Evolutionary conservation across 2,113 vertebrate species (phyloP), one percentile per base, ranked within the genome.

Genomic region (Entosphenus tridentatus): DNA sequence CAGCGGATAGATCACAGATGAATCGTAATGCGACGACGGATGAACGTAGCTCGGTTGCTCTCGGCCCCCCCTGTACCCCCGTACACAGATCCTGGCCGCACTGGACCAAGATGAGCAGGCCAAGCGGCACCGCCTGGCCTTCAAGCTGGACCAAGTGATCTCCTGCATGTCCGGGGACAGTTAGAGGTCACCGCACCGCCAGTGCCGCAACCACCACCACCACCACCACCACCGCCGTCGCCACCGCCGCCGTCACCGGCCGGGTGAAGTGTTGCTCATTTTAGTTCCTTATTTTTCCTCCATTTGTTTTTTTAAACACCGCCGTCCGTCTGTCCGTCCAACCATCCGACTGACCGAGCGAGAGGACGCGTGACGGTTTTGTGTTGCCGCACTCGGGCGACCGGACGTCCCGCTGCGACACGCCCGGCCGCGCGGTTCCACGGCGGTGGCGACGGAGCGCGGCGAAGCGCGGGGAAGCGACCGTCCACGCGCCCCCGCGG

Each of bases 121-220:
- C 0, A 83, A 83, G 72, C 84, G 88, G 75, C 92, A 98, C 79
- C 80, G 86, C 39, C 77, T 98, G 78, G 83, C 87, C 0, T 92
- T 88, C 80, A 96, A 98, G 78, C 88, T 96, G 76, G 89, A 96
- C 72, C 90, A 96, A 74, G 86, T 96, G 58, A 91, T 98, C 21
- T 77, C 78, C 12, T 89, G 87, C 76, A 98, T 98, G 92, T 90
- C 88, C 71, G 76, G 89, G 0, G 93, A 98, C 80, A 96, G 90
- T 85, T 96, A 65, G 8, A 65, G 62, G n/a, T 65, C n/a, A 65
- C n/a, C 9, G 10, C 10, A 21, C 8, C n/a, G 10, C 10, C n/a
- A 65, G 8, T 65, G 62, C 3, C n/a, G 10, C 62, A 65, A 9
- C 8, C 62, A n/a, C 21, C 62, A 16, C 62, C 21, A 9, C 8